A percentile compares a stretch with the other conserved stretches of the same genome.
Conservation (phyloP, 2,888 invertebrate genomes). For the Aleiodes leptofemur region DNA sequence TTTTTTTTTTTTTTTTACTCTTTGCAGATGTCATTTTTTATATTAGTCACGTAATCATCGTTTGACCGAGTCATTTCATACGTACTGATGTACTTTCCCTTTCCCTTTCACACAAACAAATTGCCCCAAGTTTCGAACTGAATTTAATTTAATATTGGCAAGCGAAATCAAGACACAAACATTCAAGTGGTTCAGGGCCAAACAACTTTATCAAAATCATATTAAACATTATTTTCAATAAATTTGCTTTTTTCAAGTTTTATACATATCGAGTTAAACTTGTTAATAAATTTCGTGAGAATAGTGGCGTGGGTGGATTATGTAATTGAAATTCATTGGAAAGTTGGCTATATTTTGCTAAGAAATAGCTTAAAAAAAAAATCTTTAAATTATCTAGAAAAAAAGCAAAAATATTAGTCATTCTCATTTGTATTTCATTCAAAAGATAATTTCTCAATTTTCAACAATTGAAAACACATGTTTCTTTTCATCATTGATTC, state of each 20-base stretch:
- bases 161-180: slow-evolving; percentile 17
- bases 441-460: slow-evolving; percentile 5
- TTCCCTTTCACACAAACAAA: neutral
- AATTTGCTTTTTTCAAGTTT: neutral
- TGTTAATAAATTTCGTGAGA: neutral
- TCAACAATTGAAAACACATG: slow-evolving; percentile 21
- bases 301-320: neutral
- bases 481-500: slow-evolving; percentile 21
- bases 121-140: too few relatives aligned
- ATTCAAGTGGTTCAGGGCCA: slow-evolving; percentile 30
- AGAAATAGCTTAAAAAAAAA: neutral
- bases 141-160: slow-evolving; percentile 27
- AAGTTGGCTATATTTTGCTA: too few relatives aligned
- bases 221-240: slow-evolving; percentile 1
- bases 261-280: neutral
- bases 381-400: neutral
- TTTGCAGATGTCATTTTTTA: slow-evolving; percentile 13
- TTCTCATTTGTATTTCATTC: neutral
- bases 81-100: slow-evolving; percentile 37
- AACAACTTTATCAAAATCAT: slow-evolving; percentile 19
- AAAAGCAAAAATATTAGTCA: neutral
- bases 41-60: slow-evolving; percentile 29
- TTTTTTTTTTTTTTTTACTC: too few relatives aligned
- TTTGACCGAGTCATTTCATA: slow-evolving; percentile 29
- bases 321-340: neutral